Percentiles rank a stretch among this genome's conserved stretches.
These are phyloP conservation scores for Etheostoma spectabile DNA, from an alignment of 2,113 vertebrate species.

Conservation along the genomic window DNA sequence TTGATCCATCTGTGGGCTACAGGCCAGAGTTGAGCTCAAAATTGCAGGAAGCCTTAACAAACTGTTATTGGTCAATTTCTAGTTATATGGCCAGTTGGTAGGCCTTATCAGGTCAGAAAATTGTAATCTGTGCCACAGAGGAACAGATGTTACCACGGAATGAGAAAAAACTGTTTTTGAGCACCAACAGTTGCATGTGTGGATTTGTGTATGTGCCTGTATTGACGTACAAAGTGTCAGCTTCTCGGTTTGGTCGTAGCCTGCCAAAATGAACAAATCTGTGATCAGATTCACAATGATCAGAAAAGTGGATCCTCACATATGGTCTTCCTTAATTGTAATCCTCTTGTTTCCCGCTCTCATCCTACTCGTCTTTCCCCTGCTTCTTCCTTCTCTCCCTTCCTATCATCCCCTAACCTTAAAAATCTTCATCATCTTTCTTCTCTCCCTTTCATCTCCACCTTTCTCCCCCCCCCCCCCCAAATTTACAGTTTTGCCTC, in stretches of 20 bases:
- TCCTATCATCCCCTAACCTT: neutral
- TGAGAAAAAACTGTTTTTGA: slow-evolving; percentile 69
- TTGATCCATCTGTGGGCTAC: slow-evolving; percentile 64
- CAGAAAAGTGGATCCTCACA: slow-evolving; percentile 18
- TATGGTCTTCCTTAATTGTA: neutral
- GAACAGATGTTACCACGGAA: slow-evolving; percentile 69
- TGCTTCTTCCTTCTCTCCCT: neutral
- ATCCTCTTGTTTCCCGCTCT: neutral
- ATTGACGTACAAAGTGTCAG: slow-evolving; percentile 25
- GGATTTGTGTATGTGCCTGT: slow-evolving; percentile 2
- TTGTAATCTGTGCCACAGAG: slow-evolving; percentile 71
- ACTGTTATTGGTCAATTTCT: slow-evolving; percentile 75
- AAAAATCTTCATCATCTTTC: neutral
- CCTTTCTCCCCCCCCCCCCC: neutral
- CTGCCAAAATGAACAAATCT: slow-evolving; percentile 29
- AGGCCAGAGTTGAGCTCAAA: slow-evolving; percentile 56
- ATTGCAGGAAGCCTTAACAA: slow-evolving; percentile 59
- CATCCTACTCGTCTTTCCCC: neutral
- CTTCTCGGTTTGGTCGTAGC: neutral
- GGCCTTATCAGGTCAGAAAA: slow-evolving; percentile 72
- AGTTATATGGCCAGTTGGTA: slow-evolving; percentile 64
- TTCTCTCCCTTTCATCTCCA: neutral
- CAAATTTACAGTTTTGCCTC: neutral
- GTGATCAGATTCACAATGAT: slow-evolving; percentile 43
- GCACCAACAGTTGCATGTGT: slow-evolving; percentile 8